A percentile compares a stretch with the other conserved stretches of the same genome.
These are phyloP conservation scores for Datnioides undecimradiatus DNA, from an alignment of 2,113 vertebrate genomes.

Conservation along the genomic window DNA sequence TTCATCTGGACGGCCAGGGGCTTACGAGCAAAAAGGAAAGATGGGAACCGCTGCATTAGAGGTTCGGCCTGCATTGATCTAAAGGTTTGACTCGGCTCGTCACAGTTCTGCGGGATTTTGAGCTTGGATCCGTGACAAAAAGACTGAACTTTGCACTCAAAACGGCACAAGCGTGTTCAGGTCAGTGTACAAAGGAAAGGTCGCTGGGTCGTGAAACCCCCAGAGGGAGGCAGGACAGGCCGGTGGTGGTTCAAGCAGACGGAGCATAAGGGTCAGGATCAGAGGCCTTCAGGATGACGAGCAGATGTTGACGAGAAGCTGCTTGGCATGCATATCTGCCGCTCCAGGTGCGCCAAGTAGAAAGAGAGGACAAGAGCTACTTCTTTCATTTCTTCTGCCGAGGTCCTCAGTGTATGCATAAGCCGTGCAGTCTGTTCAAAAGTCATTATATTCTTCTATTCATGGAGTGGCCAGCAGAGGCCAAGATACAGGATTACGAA, in stretches of 20 bases:
- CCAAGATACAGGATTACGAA: slow-evolving; percentile 33
- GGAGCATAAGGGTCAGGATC: slow-evolving; percentile 24
- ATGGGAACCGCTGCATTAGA: neutral
- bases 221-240: neutral
- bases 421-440: slow-evolving; percentile 49
- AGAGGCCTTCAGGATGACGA: slow-evolving; percentile 29
- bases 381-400: slow-evolving; percentile 38
- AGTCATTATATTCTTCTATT: slow-evolving; percentile 72
- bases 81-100: slow-evolving; percentile 6
- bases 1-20: neutral
- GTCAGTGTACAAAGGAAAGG: slow-evolving; percentile 23
- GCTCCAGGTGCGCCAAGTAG: slow-evolving; percentile 42
- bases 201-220: neutral
- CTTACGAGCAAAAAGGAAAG: neutral
- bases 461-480: slow-evolving; percentile 58
- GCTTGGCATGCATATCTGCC: slow-evolving; percentile 74
- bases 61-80: neutral
- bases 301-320: slow-evolving; percentile 60
- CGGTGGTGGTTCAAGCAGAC: slow-evolving; percentile 13
- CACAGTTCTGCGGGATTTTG: neutral
- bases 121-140: neutral
- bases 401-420: slow-evolving; percentile 52
- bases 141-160: neutral
- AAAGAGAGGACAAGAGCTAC: slow-evolving; percentile 10
- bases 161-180: neutral